Percentiles rank a stretch among this genome's conserved stretches.
Evolutionary conservation across 2,113 vertebrate genomes (phyloP).

Genomic region (Clinocottus analis): DNA sequence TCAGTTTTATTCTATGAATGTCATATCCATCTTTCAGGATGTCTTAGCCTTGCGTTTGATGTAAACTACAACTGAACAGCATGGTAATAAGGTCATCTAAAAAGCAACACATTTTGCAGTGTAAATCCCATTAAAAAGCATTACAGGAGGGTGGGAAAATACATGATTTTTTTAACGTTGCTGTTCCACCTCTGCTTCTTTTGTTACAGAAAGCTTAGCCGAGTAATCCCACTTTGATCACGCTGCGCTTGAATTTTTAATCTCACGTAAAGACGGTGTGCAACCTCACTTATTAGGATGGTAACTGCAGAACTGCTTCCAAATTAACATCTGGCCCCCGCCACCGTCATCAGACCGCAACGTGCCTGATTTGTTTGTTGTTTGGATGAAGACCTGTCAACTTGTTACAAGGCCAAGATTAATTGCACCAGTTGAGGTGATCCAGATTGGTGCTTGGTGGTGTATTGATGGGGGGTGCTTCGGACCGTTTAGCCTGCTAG

Average conservation of each 20-base stretch:
- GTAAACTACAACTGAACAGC: constrained; percentile 48
- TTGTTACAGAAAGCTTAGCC: constrained; percentile 56
- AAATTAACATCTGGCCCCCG: constrained; percentile 49
- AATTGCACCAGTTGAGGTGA: constrained; percentile 55
- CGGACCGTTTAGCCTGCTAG: constrained; percentile 62
- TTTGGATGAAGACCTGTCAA: constrained; percentile 59
- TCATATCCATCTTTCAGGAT: constrained; percentile 37
- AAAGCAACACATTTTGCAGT: constrained; percentile 37
- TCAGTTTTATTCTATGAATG: constrained; percentile 2
- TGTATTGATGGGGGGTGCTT: constrained; percentile 69
- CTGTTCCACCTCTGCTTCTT: constrained; percentile 40
- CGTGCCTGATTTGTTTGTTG: constrained; percentile 50
- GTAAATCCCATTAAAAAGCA: constrained; percentile 53
- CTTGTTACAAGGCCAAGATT: constrained; percentile 61
- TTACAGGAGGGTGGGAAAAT: constrained; percentile 30
- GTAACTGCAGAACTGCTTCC: constrained; percentile 24
- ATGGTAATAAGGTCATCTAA: constrained; percentile 57
- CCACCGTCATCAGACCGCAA: constrained; percentile 21
- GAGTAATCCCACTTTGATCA: constrained; percentile 69
- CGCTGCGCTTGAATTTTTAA: constrained; percentile 60
- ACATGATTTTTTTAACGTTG: constrained; percentile 36
- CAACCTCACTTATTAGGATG: constrained; percentile 34
- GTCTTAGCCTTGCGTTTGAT: constrained; percentile 15
- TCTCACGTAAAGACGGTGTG: constrained; percentile 64
- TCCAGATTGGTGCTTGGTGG: constrained; percentile 40